Percentiles rank a stretch among this genome's conserved stretches.
phyloP scores from a whole-genome alignment of 35 echinoderm and acorn worm genomes.

The Apostichopus japonicus region DNA sequence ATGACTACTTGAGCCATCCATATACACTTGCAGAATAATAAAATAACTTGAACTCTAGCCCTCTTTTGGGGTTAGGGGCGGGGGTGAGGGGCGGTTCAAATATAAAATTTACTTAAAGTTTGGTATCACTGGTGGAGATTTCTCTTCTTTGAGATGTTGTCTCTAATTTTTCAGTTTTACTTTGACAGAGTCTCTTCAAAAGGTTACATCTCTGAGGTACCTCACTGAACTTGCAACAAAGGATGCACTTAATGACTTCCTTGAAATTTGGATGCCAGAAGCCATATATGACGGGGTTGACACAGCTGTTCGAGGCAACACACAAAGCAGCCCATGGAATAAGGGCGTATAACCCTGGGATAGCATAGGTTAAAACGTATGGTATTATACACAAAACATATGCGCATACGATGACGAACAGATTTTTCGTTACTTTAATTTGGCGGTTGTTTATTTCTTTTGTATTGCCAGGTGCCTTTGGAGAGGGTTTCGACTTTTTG shows the following conservation, averaged over 20 bases:
- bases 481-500: too few species aligned
- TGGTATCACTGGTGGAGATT: too few species aligned
- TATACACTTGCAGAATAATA: too few species aligned
- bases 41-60: too few species aligned
- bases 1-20: too few species aligned
- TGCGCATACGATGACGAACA: conserved; percentile 8
- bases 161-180: too few species aligned
- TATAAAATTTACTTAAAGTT: too few species aligned
- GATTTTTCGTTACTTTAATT: conserved; percentile 15
- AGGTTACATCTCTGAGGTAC: neutral
- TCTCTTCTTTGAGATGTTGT: too few species aligned
- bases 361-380: neutral
- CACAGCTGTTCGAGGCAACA: neutral
- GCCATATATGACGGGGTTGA: conserved; percentile 8
- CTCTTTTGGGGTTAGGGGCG: too few species aligned
- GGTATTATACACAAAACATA: neutral
- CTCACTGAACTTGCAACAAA: neutral
- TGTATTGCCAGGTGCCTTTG: neutral
- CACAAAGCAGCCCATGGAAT: conserved; percentile 12
- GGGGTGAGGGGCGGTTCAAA: too few species aligned
- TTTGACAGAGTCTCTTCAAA: neutral
- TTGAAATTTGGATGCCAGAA: neutral
- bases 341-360: neutral
- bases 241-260: neutral
- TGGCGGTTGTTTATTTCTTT: neutral